A percentile compares a stretch with the other conserved stretches of the same genome.
Evolutionary conservation across 2,797 vertebrate species (phyloP).

Genomic region (Miichthys miiuy): DNA sequence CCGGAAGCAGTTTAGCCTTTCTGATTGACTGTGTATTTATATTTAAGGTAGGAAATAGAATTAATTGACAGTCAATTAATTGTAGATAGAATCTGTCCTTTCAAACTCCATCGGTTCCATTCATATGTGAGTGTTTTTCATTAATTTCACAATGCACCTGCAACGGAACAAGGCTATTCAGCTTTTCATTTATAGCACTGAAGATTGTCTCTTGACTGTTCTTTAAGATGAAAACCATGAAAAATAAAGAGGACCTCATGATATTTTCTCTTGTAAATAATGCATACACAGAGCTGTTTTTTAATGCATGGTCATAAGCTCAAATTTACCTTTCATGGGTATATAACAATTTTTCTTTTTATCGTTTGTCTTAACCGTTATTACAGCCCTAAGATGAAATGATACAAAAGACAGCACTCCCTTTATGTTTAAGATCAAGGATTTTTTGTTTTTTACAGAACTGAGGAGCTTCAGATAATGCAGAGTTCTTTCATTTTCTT

Average conservation of each 20-base stretch:
- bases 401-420: constrained; percentile 19
- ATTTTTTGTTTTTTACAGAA: constrained; percentile 37
- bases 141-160: constrained; percentile 2
- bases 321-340: constrained; percentile 54
- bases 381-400: constrained; percentile 58
- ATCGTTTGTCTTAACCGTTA: constrained; percentile 49
- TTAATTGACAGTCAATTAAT: not conserved
- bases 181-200: constrained; percentile 8
- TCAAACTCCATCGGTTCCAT: not conserved
- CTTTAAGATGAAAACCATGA: constrained; percentile 21
- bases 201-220: constrained; percentile 28
- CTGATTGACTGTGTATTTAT: not conserved
- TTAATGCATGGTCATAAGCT: constrained; percentile 42
- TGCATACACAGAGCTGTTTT: constrained; percentile 29
- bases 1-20: not conserved
- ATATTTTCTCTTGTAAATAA: constrained; percentile 57
- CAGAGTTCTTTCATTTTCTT: constrained; percentile 33
- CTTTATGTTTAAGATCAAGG: constrained; percentile 41
- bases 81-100: not conserved
- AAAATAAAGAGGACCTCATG: constrained; percentile 34
- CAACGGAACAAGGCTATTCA: not conserved
- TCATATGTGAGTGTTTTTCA: not conserved
- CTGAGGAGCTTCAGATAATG: constrained; percentile 33
- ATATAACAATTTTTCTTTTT: constrained; percentile 50
- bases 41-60: constrained; percentile 4